Base-by-base conservation (phyloP, 1,140 invertebrate genomes). In the Hyposmocoma kahamanoa region DNA sequence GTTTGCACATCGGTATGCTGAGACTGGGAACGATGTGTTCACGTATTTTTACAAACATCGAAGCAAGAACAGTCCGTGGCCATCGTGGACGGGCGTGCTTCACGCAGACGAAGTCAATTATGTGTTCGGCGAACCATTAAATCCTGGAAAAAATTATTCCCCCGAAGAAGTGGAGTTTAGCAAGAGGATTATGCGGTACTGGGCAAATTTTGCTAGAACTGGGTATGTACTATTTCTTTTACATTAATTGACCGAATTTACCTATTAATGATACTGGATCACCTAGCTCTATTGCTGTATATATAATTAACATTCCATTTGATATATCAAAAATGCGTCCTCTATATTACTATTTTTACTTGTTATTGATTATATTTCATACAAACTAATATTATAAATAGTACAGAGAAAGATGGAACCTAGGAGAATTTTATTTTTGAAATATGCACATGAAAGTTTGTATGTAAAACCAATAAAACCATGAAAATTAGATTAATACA, bases 71-170 rank as follows among this genome's bases (percentile, higher is more conserved):
- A 96, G 95, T 74, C 94, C 93, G 0, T 99, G 97, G 97, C 97
- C 97, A 0, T 91, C 91, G 41, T 99, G 97, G 97, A 96, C 97
- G 53, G 97, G 97, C 5, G 96, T 96, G 0, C 92, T 98, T 89
- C 97, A 99, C 79, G 97, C 92, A 0, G 97, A 98, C 80, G 97
- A 99, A 83, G 98, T 99, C 53, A 95, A 91, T 69, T 99, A 96
- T 80, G 90, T 98, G 15, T 98, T 98, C 80, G 97, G 97, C 15
- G 95, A 97, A 69, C 96, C 96, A 0, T 87, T 98, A 3, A 93
- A 97, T 74, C 89, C 92, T 0, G 86, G 89, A 5, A 94, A 93
- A 63, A 91, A 90, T 38, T 98, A 96, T 81, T 92, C 91, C 2
- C 83, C 88, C 0, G 90, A 93, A 50, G 97, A 98, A 84, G 87